Base-by-base conservation (phyloP, 1,140 invertebrate genomes). In the Eubasilissa regina region DNA sequence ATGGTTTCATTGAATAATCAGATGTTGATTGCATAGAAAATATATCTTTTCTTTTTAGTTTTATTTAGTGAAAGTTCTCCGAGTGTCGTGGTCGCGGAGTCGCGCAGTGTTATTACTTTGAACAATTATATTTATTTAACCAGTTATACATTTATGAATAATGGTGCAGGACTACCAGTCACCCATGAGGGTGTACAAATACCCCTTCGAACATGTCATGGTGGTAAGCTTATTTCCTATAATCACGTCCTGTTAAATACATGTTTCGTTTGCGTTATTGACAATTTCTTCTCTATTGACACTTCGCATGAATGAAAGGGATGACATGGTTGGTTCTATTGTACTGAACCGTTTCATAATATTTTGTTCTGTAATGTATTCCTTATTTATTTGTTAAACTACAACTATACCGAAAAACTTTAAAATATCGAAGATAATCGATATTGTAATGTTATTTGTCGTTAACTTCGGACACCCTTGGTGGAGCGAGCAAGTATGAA, bases 151-250 rank as follows among this genome's bases (percentile, higher is more conserved):
- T 81, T 83, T 79, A 55, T 81, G 83, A 84, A 90, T 85, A 87
- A 99, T 99, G 97, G 97, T 99, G 84, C 97, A 99, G 89, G 97
- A 97, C 87, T 99, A 98, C 89, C 95, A 97, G 86, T 97, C 96
- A 78, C 97, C 97, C 81, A 95, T 98, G 4, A 92, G 97, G 90
- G 96, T 99, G 75, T 98, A 98, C 90, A 98, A 98, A 89, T 95
- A 97, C 88, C 96, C 97, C 44, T 99, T 99, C 88, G 97, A 98
- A 88, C 91, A 99, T 84, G 96, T 98, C 72, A 98, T 99, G 97
- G 94, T 94, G 90, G 97, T 98, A 90, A 93, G 95, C 95, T 21
- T n/a, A 75, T 35, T 35, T 35, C 25, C 25, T 1, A 35, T 35
- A 53, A 19, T 72, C 8, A 62, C 25, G 58, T 51, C n/a, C 9